These are phyloP conservation scores for Ceratoteleas bidentatus DNA, from an alignment of 1,140 invertebrate species.

Conservation along the genomic window DNA sequence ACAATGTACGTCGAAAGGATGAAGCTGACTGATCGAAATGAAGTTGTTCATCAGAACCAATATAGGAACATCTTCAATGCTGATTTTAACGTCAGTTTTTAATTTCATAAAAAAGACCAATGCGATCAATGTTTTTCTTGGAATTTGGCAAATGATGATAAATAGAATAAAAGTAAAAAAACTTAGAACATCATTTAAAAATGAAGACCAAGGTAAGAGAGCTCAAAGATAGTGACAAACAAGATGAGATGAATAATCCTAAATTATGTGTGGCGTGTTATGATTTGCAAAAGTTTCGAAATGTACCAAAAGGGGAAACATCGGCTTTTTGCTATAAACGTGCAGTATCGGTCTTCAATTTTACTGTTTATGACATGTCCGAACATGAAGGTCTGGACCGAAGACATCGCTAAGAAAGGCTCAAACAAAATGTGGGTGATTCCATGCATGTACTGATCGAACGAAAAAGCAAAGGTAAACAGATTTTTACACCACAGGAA, in stretches of 20 bases:
- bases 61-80: conserved; percentile 12
- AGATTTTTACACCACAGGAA: neutral
- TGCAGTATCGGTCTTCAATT: conserved; percentile 71
- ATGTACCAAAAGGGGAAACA: conserved; percentile 68
- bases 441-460: neutral
- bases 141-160: neutral
- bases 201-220: conserved; percentile 3
- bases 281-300: conserved; percentile 69
- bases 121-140: conserved; percentile 14
- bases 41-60: neutral
- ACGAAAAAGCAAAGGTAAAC: conserved; percentile 1
- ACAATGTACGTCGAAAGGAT: neutral
- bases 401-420: conserved; percentile 60
- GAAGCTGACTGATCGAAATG: neutral
- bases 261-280: conserved; percentile 5
- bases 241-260: neutral
- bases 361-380: conserved; percentile 63
- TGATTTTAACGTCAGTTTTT: conserved; percentile 8
- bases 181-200: neutral
- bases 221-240: conserved; percentile 17
- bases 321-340: conserved; percentile 74
- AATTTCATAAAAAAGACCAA: conserved; percentile 20
- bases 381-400: conserved; percentile 62
- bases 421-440: conserved; percentile 23
- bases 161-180: neutral